Evolutionary conservation across 2,113 vertebrate genomes (phyloP).

Genomic region (Tylochromis polylepis): DNA sequence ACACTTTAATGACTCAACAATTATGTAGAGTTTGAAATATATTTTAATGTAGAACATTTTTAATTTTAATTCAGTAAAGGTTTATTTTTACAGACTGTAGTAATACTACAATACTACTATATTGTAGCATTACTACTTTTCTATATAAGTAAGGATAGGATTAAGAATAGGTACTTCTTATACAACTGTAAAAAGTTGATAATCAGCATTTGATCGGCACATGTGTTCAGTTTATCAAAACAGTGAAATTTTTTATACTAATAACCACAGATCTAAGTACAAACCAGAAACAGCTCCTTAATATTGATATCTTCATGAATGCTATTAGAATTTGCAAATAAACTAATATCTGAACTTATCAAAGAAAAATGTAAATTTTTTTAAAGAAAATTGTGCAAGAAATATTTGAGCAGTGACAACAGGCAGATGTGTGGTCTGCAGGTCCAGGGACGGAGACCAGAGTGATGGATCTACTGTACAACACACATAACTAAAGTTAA

Average conservation of each 20-base stretch:
- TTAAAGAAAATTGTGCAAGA: too few species aligned
- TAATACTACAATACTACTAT: neutral
- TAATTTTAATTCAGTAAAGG: neutral
- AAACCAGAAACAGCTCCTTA: neutral
- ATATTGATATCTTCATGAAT: neutral
- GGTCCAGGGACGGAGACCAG: rapidly evolving
- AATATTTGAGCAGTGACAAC: neutral
- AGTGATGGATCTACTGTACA: neutral
- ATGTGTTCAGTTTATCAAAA: neutral
- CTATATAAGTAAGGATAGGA: neutral
- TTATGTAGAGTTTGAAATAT: neutral
- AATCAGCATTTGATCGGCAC: neutral
- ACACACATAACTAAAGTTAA: neutral
- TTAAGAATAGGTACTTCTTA: neutral
- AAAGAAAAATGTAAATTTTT: neutral
- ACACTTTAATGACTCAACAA: too few species aligned
- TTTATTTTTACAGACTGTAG: neutral
- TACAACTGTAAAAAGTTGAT: neutral
- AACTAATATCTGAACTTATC: neutral
- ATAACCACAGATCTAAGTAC: neutral
- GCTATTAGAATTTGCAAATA: neutral
- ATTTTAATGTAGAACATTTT: neutral
- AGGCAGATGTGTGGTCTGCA: neutral
- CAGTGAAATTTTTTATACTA: neutral
- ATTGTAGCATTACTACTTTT: neutral